Evolutionary conservation across 1,140 invertebrate species (phyloP), one percentile per base, ranked within the genome.

Genomic region (Drosophila guanche): DNA sequence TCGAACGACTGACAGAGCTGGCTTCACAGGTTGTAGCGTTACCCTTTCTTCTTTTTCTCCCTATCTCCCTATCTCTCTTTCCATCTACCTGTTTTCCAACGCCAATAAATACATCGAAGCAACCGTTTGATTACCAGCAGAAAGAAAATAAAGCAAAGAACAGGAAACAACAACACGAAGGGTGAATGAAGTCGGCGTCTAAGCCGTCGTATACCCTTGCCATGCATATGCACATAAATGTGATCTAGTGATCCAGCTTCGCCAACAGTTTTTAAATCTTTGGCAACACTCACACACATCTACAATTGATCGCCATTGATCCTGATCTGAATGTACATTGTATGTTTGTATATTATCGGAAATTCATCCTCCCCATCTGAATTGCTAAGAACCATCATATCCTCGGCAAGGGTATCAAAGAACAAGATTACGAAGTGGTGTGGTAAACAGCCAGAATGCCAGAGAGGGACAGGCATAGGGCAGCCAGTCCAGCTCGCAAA

Each of bases 51-150:
- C 33, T 25, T 37, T 10, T 16, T 29, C n/a, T 22, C 14, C 20
- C 16, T 56, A 33, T 23, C 46, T 5, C 48, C n/a, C 33, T 56
- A 33, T n/a, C 47, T 25, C 12, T 23, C 23, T 10, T 33, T 43
- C 3, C 16, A 25, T 51, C 41, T 56, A 47, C 25, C 20, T 37
- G 33, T 59, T 47, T 55, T 61, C 65, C 56, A 46, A 58, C n/a
- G 46, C 69, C 78, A 80, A 80, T 80, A 79, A 55, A 72, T 67
- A 37, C 68, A 71, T 85, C 66, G 80, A 42, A 20, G 16, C 73
- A 69, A 37, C 33, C 33, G 86, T 81, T 85, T 86, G 73, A 86
- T 86, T 77, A 85, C 81, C 81, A 77, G 81, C 73, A 68, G 42
- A 56, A 69, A 68, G 62, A 69, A 67, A 67, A 68, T 51, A 68